Percentiles rank a stretch among this genome's conserved stretches.
Conservation (phyloP, 2,113 vertebrate species). For the Neoarius graeffei region DNA sequence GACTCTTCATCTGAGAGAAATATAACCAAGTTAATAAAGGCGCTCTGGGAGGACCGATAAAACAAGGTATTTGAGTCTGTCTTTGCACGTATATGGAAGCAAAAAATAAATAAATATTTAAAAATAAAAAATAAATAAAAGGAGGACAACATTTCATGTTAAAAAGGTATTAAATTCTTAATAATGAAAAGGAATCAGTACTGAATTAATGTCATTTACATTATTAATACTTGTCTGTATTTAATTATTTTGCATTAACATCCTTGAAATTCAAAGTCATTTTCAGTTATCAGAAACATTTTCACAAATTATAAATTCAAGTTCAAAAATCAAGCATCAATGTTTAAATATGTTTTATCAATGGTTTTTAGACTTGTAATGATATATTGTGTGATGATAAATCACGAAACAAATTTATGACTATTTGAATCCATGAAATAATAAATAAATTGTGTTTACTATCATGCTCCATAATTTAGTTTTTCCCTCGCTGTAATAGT, state of each 20-base stretch:
- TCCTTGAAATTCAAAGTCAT: background rate
- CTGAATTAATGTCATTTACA: background rate
- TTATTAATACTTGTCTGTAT: background rate
- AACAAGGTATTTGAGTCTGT: background rate
- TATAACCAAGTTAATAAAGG: background rate
- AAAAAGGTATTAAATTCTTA: background rate
- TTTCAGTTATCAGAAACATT: background rate
- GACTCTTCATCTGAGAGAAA: constrained; percentile 81
- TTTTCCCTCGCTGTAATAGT: too few species aligned
- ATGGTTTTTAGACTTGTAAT: too few species aligned
- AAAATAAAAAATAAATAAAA: background rate
- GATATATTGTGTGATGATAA: too few species aligned
- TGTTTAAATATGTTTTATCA: background rate
- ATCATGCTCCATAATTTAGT: too few species aligned
- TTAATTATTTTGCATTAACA: background rate
- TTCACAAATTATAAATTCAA: background rate
- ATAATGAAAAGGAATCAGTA: background rate
- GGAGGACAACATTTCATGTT: background rate
- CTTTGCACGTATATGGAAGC: background rate
- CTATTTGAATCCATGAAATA: too few species aligned
- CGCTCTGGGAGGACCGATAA: background rate
- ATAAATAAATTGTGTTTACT: too few species aligned
- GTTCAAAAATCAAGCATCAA: too few species aligned
- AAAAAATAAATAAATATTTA: background rate
- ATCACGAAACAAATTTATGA: too few species aligned